A percentile compares a stretch with the other conserved stretches of the same genome.
phyloP scores from a whole-genome alignment of 2,113 vertebrate genomes.

The Festucalex cinctus region DNA sequence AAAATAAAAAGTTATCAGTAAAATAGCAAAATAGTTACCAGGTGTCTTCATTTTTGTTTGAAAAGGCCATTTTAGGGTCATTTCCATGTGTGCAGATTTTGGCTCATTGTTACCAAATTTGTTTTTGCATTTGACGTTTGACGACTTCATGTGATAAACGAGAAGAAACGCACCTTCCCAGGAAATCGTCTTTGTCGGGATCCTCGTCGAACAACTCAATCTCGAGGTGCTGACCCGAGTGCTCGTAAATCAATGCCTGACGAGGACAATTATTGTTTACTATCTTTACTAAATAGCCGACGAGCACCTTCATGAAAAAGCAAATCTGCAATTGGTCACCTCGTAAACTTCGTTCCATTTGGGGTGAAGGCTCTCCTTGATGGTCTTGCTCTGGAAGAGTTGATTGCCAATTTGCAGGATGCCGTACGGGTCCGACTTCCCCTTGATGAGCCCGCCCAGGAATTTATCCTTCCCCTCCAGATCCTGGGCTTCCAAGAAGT shows the following conservation, averaged over 20 bases:
- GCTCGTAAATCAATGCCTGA: slow-evolving; percentile 90
- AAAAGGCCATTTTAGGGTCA: too few species aligned
- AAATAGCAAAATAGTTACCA: not conserved
- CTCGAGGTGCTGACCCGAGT: slow-evolving; percentile 90
- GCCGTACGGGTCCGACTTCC: slow-evolving; percentile 96
- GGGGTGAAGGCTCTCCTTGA: slow-evolving; percentile 91
- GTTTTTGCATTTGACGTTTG: too few species aligned
- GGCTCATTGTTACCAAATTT: too few species aligned
- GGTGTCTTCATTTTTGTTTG: not conserved
- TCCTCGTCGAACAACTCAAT: slow-evolving; percentile 98
- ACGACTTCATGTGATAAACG: not conserved
- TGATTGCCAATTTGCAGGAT: slow-evolving; percentile 89
- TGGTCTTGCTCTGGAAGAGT: slow-evolving; percentile 90
- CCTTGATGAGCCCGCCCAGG: slow-evolving; percentile 90
- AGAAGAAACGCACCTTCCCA: slow-evolving; percentile 81
- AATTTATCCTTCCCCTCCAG: slow-evolving; percentile 92
- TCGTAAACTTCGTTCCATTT: slow-evolving; percentile 97
- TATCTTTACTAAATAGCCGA: not conserved
- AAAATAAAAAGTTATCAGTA: not conserved
- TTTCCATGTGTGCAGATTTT: too few species aligned
- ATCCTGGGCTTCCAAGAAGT: slow-evolving; percentile 94
- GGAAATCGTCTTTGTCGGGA: slow-evolving; percentile 95
- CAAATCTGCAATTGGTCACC: slow-evolving; percentile 64
- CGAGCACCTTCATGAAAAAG: not conserved
- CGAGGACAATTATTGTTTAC: slow-evolving; percentile 12